Percentiles rank a stretch among this genome's conserved stretches.
These are phyloP conservation scores for Timema cristinae DNA, from an alignment of 2,888 invertebrate species.

Conservation along the genomic window DNA sequence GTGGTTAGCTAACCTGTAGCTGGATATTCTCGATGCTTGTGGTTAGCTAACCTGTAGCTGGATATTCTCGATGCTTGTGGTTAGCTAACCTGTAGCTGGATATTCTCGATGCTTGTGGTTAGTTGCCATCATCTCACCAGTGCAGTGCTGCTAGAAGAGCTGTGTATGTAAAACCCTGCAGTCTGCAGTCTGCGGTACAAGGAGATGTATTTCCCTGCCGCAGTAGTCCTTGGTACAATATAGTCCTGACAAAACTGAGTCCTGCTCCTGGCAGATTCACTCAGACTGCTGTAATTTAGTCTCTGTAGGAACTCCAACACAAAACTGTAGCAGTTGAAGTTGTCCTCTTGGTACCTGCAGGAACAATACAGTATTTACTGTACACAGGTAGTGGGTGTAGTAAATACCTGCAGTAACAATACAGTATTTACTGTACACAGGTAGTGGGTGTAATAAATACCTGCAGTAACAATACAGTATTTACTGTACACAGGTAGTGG, in stretches of 20 bases:
- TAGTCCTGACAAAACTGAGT: conserved; percentile 75
- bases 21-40: too few species aligned
- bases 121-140: not conserved
- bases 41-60: too few species aligned
- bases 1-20: too few species aligned
- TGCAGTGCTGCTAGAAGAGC: not conserved
- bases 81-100: too few species aligned
- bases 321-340: conserved; percentile 83
- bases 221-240: conserved; percentile 75
- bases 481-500: too few species aligned
- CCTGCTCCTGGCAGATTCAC: conserved; percentile 60
- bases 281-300: conserved; percentile 66
- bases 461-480: conserved; percentile 38
- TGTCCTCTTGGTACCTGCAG: conserved; percentile 66
- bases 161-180: conserved; percentile 48
- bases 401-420: too few species aligned
- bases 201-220: conserved; percentile 80
- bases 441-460: conserved; percentile 51
- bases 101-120: too few species aligned
- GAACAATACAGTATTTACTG: not conserved
- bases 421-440: too few species aligned
- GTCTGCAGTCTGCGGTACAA: conserved; percentile 68
- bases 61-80: too few species aligned
- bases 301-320: conserved; percentile 73
- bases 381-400: too few species aligned